Base-by-base conservation (phyloP, 2,888 invertebrate species). In the Plagodis dolabraria region DNA sequence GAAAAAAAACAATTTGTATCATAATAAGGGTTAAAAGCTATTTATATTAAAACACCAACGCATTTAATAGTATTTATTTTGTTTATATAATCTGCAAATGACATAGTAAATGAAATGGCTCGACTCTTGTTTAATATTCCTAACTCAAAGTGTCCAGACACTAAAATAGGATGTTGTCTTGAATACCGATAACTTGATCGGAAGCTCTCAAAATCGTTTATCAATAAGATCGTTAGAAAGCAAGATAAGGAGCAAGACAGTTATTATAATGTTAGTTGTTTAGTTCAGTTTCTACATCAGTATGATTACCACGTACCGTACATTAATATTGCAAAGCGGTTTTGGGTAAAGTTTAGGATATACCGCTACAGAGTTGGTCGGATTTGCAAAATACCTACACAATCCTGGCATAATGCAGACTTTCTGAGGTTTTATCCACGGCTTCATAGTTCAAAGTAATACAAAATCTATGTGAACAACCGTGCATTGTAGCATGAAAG, bases 281-380 rank as follows among this genome's bases (percentile, higher is more conserved):
- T 69, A 69, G 65, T 69, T 66, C 61, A 53, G 68, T 67, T 76
- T 74, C 76, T 70, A 75, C 80, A 87, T 88, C 83, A 82, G 86
- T 82, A 86, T 81, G 82, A 82, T 82, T 77, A 76, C 82, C 89
- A 85, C 89, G 89, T 89, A 79, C 82, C 76, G 76, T 76, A 82
- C 88, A 89, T 89, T 88, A 88, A 88, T 89, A 88, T 86, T 82
- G 83, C 83, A 84, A 86, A 87, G 84, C 79, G 81, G 82, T 83
- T 87, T 84, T 76, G 84, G 85, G 79, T 79, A 82, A 88, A 86
- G 82, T 88, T 87, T 75, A 77, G 82, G 79, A 87, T 87, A 83
- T 86, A 87, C 84, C 80, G 82, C 79, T 83, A 75, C 79, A 75
- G 77, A 85, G 82, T 84, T 77, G 79, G 77, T 72, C 76, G 74